Percentiles rank a stretch among this genome's conserved stretches.
These are phyloP conservation scores for Graptemys geographica DNA, from an alignment of 2,797 vertebrate genomes.

Conservation along the genomic window DNA sequence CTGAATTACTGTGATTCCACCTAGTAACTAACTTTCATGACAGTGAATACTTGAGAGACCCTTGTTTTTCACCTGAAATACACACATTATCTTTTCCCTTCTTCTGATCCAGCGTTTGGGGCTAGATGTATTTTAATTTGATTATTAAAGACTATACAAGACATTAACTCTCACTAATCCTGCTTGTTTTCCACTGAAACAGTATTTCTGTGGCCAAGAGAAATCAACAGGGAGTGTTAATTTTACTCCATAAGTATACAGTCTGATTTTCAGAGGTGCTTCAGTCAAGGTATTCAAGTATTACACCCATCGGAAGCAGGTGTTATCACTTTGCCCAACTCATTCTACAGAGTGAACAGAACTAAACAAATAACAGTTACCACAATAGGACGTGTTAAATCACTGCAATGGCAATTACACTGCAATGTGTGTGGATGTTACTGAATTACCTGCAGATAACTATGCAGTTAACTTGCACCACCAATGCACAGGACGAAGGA, in stretches of 20 bases:
- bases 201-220: background rate
- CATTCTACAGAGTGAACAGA: background rate
- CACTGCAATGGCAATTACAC: background rate
- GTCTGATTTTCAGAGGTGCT: background rate
- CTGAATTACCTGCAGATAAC: background rate
- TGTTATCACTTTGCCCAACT: background rate
- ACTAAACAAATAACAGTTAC: background rate
- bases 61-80: slow-evolving; percentile 30
- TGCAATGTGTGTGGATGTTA: background rate
- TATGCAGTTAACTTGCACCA: background rate
- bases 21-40: background rate
- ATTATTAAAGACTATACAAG: background rate
- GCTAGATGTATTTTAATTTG: background rate
- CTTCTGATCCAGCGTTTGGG: background rate
- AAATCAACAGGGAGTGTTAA: too few species aligned
- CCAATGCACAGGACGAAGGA: background rate
- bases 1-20: slow-evolving; percentile 13
- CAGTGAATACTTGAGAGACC: slow-evolving; percentile 36
- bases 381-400: background rate
- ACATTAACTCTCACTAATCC: background rate
- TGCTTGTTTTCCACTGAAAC: background rate
- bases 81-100: background rate
- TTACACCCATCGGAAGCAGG: background rate
- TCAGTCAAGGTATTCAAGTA: background rate
- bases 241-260: background rate